These are phyloP conservation scores for Sitta europaea DNA, from an alignment of 2,113 vertebrate genomes.

Conservation along the genomic window DNA sequence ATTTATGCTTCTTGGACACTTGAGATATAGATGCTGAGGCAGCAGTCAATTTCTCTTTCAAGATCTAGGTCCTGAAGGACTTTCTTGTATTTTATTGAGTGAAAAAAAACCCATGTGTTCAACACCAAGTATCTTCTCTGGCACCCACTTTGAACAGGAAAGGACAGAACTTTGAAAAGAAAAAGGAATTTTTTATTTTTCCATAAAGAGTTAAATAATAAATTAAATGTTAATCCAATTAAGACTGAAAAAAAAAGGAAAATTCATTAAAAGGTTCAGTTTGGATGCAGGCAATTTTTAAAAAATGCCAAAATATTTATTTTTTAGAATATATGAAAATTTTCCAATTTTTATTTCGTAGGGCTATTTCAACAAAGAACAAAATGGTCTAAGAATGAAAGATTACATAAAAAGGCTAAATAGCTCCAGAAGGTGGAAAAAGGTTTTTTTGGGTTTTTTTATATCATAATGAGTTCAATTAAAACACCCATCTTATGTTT, in stretches of 20 bases:
- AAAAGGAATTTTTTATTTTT: background rate
- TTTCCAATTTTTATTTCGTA: background rate
- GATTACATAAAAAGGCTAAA: background rate
- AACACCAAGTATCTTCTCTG: background rate
- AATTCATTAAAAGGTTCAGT: background rate
- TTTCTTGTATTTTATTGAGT: background rate
- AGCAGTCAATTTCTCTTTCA: background rate
- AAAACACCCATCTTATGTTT: background rate
- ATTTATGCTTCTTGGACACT: background rate
- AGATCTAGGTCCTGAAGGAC: background rate
- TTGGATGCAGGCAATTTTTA: background rate
- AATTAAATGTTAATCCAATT: background rate
- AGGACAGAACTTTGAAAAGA: background rate
- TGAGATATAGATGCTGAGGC: background rate
- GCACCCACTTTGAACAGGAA: background rate
- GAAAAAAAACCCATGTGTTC: background rate
- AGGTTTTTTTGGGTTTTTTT: too few relatives aligned
- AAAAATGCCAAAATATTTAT: background rate
- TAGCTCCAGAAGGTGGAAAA: rapidly evolving
- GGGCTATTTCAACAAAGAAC: background rate
- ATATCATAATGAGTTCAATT: background rate
- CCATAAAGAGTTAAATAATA: background rate
- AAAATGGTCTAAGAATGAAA: background rate
- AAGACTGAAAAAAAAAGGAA: background rate
- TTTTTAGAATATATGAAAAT: background rate